Base-by-base conservation (phyloP, 2,113 vertebrate genomes). In the Arenaria interpres region DNA sequence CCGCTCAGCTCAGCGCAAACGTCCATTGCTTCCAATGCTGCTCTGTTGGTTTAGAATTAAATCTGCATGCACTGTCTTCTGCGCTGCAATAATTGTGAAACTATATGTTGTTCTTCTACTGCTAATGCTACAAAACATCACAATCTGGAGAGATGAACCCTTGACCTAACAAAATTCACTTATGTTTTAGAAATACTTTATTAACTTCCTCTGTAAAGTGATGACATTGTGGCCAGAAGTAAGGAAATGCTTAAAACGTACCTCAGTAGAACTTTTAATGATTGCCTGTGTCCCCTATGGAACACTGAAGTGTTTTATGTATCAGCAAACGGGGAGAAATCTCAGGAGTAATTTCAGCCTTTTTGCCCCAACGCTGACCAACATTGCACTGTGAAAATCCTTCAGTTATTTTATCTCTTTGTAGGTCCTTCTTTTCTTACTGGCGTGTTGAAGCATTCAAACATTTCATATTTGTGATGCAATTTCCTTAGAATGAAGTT, bases 71-170 rank as follows among this genome's bases (percentile, higher is more conserved):
- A 4, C 4, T 7, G 32, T 50, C 30, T 76, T 39, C 81, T 45
- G 46, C 21, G 9, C 46, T 41, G 64, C 28, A 13, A 5, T 39
- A 14, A 64, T 14, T 0, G 1, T 62, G 53, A 33, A 72, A 16
- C 18, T 24, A 0, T 12, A 7, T 6, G 23, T 71, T 54, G 35
- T 56, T 8, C 8, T 22, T 22, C 43, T 82, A 11, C 41, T 62
- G 46, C 46, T 24, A 27, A 2, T 22, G 37, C 35, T 71, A 1
- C 18, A 4, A 33, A 81, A n/a, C 35, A 19, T 23, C 2, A 0
- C 41, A 7, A 1, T 30, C 3, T 28, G 32, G 41, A 51, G 28
- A 19, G 23, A 0, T 3, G 11, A 5, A 50, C 45, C 24, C 12
- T 9, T 41, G 9, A 50, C 12, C 35, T 43, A 23, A n/a, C 11